Conservation (phyloP, 2,888 invertebrate genomes). For the Creontiades dilutus region DNA sequence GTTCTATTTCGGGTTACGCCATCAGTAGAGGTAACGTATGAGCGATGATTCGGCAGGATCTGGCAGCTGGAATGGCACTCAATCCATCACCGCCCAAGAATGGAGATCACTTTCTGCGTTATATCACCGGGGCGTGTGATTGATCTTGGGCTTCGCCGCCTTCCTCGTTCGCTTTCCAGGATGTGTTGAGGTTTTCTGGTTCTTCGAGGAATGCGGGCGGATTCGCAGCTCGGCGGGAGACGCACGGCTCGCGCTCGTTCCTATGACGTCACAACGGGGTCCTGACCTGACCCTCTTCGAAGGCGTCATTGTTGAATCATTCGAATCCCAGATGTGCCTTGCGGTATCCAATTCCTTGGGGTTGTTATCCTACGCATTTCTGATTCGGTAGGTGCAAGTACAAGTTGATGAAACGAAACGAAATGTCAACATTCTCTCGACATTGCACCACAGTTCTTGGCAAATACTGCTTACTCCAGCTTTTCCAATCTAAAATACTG, state of each 20-base stretch:
- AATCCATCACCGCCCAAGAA: not conserved
- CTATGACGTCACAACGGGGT: not conserved
- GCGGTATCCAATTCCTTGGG: too few species aligned
- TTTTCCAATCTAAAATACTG: too few species aligned
- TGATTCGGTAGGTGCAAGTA: too few species aligned
- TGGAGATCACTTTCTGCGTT: not conserved
- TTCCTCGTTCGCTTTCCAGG: slow-evolving; percentile 25
- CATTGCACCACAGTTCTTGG: too few species aligned
- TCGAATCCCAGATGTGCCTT: not conserved
- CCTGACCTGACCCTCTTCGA: not conserved
- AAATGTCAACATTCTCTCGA: too few species aligned
- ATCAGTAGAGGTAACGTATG: not conserved
- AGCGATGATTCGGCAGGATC: not conserved
- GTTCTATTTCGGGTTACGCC: not conserved
- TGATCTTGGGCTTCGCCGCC: not conserved
- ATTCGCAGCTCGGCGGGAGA: not conserved
- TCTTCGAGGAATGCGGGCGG: not conserved
- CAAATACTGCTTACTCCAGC: too few species aligned
- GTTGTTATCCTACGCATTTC: too few species aligned
- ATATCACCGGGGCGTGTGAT: not conserved
- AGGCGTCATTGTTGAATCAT: not conserved
- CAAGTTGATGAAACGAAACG: too few species aligned
- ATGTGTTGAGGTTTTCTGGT: not conserved
- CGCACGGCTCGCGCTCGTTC: not conserved
- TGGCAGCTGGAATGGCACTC: not conserved